phyloP scores from a whole-genome alignment of 2,888 invertebrate species.

The Caenorhabditis drosophilae region DNA sequence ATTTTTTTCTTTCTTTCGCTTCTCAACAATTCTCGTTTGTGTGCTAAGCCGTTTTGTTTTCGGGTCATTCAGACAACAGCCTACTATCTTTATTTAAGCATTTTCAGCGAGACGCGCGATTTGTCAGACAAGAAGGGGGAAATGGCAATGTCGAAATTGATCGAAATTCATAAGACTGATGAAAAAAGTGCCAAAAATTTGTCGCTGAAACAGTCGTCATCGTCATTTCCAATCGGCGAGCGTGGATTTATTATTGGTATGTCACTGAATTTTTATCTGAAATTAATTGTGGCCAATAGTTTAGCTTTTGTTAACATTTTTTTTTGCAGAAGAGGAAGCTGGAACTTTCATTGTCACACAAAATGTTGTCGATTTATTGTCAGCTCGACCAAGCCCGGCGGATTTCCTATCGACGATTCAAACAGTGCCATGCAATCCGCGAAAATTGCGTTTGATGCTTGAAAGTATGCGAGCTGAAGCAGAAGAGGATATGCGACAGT shows the following conservation, averaged over 20 bases:
- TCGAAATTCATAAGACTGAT: background rate
- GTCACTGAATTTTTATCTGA: no score
- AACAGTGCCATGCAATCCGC: background rate
- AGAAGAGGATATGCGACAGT: conserved; percentile 1
- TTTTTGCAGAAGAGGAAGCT: background rate
- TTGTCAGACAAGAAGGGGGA: no score
- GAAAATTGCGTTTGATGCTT: background rate
- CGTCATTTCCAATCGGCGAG: background rate
- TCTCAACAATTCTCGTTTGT: no score
- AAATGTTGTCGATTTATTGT: background rate
- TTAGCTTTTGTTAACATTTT: no score
- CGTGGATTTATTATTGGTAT: background rate
- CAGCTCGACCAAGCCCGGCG: background rate
- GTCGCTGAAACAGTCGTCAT: no score
- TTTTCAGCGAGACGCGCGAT: no score
- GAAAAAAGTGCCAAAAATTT: background rate
- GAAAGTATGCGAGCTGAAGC: conserved; percentile 2
- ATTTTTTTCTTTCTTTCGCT: no score
- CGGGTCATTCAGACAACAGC: no score
- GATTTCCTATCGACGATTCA: background rate
- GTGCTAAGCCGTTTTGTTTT: no score
- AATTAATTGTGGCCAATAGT: background rate
- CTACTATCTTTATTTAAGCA: no score
- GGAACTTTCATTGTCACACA: background rate
- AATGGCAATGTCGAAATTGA: no score